These are phyloP conservation scores for Hypomecis atomaria DNA, from an alignment of 2,888 invertebrate species.

Conservation along the genomic window DNA sequence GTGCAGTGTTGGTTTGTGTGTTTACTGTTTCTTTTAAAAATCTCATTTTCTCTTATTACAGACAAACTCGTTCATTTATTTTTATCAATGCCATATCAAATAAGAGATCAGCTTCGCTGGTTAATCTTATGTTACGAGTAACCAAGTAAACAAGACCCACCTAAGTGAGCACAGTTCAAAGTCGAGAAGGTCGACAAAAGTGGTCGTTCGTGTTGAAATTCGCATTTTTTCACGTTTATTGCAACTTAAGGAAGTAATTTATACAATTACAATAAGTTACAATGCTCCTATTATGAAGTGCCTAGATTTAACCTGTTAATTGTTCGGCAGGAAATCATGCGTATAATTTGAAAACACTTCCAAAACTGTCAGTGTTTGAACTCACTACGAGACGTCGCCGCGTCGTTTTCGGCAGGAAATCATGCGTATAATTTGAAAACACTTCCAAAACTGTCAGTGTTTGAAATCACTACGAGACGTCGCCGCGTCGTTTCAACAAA, in stretches of 20 bases:
- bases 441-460: too few species aligned
- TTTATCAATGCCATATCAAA: neutral
- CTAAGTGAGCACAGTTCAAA: constrained; percentile 1
- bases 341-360: constrained; percentile 25
- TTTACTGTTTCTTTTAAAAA: too few species aligned
- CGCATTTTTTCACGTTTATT: constrained; percentile 50
- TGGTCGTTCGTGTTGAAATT: constrained; percentile 23
- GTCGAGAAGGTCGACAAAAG: constrained; percentile 29
- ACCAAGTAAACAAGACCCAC: constrained; percentile 28
- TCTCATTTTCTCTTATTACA: too few species aligned
- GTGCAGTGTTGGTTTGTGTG: too few species aligned
- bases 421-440: too few species aligned
- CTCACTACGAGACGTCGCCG: too few species aligned
- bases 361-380: too few species aligned
- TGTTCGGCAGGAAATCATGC: constrained; percentile 48
- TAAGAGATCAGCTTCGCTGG: constrained; percentile 31
- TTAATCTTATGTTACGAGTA: constrained; percentile 1
- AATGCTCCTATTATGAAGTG: constrained; percentile 44
- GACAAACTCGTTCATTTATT: neutral
- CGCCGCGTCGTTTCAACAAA: neutral
- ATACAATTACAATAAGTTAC: too few species aligned
- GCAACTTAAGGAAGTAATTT: constrained; percentile 55
- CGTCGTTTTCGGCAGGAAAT: too few species aligned
- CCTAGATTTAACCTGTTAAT: constrained; percentile 33
- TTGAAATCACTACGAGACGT: neutral